These are phyloP conservation scores for Salvelinus fontinalis DNA, from an alignment of 2,113 vertebrate species.

Conservation along the genomic window DNA sequence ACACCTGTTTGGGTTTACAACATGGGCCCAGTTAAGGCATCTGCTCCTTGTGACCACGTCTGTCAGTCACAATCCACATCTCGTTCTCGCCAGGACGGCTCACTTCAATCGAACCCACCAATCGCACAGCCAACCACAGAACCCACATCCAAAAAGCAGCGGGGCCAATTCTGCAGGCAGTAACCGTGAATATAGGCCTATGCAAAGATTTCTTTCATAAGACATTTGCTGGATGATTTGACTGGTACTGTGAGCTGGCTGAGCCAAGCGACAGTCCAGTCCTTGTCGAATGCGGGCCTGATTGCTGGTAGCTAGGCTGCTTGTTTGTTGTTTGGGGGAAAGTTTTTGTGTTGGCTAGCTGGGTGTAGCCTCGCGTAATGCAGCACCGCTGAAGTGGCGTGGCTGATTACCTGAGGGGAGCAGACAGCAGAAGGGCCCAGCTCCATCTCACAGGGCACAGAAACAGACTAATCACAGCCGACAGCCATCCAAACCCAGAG, in stretches of 20 bases:
- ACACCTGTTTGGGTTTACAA: background rate
- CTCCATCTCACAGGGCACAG: background rate
- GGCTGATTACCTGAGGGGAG: constrained; percentile 21
- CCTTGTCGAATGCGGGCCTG: background rate
- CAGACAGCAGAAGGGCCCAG: background rate
- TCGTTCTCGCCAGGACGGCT: background rate
- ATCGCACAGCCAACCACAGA: background rate
- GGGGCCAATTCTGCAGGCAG: background rate
- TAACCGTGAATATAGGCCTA: background rate
- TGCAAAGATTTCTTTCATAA: too few relatives aligned
- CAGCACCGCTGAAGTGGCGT: background rate
- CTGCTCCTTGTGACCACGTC: background rate
- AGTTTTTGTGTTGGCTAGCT: background rate
- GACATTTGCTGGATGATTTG: background rate
- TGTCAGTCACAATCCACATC: background rate
- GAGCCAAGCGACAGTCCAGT: background rate
- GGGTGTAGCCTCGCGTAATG: background rate
- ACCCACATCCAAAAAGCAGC: background rate
- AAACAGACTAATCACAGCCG: constrained; percentile 26
- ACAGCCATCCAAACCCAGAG: background rate
- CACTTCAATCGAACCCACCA: background rate
- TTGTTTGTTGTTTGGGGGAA: constrained; percentile 12
- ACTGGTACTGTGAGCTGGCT: background rate
- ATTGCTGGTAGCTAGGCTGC: background rate
- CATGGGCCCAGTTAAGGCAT: background rate